Conservation (phyloP, 2,113 vertebrate genomes). For the Edolisoma coerulescens region DNA sequence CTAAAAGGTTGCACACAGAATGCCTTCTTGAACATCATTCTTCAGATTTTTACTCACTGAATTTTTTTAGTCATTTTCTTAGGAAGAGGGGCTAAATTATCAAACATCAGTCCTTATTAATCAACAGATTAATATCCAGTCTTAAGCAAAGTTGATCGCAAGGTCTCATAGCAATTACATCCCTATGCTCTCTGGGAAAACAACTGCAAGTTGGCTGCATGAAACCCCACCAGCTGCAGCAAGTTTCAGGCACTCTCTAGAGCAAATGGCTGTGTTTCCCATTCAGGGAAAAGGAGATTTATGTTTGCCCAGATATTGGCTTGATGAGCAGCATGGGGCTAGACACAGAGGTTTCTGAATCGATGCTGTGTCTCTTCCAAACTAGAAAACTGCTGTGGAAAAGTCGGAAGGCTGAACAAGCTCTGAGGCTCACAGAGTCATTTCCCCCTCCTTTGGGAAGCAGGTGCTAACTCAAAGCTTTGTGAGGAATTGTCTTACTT, state of each 20-base stretch:
- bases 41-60: neutral
- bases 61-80: neutral
- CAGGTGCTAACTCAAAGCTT: neutral
- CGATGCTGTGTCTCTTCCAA: accelerated
- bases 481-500: neutral
- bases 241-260: neutral
- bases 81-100: neutral
- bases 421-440: neutral
- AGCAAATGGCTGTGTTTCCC: neutral
- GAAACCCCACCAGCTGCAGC: neutral
- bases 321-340: neutral
- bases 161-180: neutral
- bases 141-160: neutral
- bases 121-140: neutral
- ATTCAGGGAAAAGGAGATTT: neutral
- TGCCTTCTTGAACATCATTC: neutral
- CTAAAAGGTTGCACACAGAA: neutral
- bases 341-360: neutral
- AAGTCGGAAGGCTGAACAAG: neutral
- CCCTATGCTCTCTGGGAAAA: neutral
- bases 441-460: neutral
- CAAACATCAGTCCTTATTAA: neutral
- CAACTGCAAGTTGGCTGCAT: neutral
- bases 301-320: neutral
- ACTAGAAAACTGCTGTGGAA: neutral